Conservation (phyloP, 2,113 vertebrate species). For the Manacus vitellinus region DNA sequence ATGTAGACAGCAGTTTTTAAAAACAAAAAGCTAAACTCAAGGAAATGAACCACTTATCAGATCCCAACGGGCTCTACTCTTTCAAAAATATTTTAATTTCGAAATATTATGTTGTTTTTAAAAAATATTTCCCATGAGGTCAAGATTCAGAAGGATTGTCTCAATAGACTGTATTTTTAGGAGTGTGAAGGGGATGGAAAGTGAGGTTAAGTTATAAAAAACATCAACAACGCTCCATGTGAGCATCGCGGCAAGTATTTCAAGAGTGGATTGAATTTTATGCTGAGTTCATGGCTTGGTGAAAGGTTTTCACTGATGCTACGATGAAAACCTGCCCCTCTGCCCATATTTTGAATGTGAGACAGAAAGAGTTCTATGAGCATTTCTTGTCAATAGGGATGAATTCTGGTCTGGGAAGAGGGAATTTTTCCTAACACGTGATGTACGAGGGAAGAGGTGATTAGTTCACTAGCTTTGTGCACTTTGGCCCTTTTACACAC, state of each 20-base stretch:
- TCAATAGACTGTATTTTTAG: background rate
- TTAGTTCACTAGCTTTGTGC: background rate
- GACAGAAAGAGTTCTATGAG: background rate
- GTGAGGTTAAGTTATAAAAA: background rate
- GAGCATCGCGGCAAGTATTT: fast-evolving
- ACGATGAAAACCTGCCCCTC: background rate
- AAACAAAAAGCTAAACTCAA: background rate
- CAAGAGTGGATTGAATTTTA: background rate
- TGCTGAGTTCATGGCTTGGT: background rate
- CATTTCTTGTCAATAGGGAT: background rate
- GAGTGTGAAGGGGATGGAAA: background rate
- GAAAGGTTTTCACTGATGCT: background rate
- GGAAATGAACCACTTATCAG: background rate
- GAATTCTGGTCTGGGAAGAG: background rate
- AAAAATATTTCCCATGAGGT: background rate
- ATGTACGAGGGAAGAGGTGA: background rate
- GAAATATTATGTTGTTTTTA: background rate
- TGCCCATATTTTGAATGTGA: background rate
- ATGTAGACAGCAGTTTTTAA: background rate
- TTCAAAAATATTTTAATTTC: background rate
- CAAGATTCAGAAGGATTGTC: background rate
- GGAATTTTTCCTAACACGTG: background rate
- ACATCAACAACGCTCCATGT: background rate
- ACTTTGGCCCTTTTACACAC: background rate
- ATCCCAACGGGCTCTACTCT: background rate